phyloP scores from a whole-genome alignment of 1,140 invertebrate genomes.

The Drosophila guanche region DNA sequence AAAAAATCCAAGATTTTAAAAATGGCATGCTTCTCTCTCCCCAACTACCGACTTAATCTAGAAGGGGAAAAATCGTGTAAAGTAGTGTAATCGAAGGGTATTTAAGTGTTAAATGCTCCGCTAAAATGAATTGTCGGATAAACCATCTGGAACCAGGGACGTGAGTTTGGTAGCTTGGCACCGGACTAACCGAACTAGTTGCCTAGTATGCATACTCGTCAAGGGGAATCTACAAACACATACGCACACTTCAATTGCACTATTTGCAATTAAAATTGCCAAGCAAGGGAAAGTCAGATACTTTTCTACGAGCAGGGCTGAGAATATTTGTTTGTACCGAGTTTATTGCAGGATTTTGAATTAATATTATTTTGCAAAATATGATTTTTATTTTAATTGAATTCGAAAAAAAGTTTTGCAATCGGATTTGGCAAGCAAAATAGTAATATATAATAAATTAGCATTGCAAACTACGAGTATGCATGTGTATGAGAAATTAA shows the following conservation, averaged over 20 bases:
- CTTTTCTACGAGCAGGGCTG: slow-evolving; percentile 24
- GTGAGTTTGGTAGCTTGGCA: no score
- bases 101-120: no score
- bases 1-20: no score
- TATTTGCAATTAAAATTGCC: slow-evolving; percentile 70
- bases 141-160: no score
- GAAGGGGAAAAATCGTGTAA: no score
- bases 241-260: slow-evolving; percentile 38
- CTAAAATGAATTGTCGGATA: no score
- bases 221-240: slow-evolving; percentile 8
- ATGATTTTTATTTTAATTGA: slow-evolving; percentile 35
- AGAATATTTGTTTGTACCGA: slow-evolving; percentile 18
- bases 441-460: slow-evolving; percentile 3
- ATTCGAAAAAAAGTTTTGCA: slow-evolving; percentile 18
- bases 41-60: no score
- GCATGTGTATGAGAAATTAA: slow-evolving; percentile 2
- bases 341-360: slow-evolving; percentile 42
- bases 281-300: slow-evolving; percentile 67
- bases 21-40: no score
- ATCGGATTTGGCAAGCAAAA: not conserved
- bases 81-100: no score
- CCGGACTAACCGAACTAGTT: no score
- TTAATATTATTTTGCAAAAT: slow-evolving; percentile 42
- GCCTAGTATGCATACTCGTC: no score
- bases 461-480: not conserved